Base-by-base conservation (phyloP, 2,113 vertebrate genomes). In the Nycticryphes semicollaris region DNA sequence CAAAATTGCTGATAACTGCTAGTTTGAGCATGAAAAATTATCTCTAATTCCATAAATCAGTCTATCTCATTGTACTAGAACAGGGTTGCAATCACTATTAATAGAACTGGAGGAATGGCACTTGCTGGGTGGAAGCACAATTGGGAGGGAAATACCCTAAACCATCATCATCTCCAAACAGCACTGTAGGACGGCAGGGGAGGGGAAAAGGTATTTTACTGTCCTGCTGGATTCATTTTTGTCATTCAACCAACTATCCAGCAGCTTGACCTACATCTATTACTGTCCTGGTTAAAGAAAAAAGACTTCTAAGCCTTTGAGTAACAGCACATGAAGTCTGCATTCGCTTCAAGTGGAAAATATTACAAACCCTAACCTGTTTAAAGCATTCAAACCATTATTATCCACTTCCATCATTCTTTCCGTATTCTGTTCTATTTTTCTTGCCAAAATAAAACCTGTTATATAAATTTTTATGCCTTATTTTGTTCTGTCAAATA, bases 331-430 rank as follows among this genome's bases (percentile, higher is more conserved):
- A 69, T 3, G 33, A 94, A 84, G 10, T 39, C 64, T 84, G 25
- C 27, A 84, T 56, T 81, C 35, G 72, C 33, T 86, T 84, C 27
- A 51, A 56, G 25, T 39, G 83, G 94, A 96, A 95, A 95, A 81
- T 39, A 84, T 87, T 54, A 41, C 30, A 60, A 90, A 74, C 12
- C 18, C 27, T 59, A 81, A 90, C 60, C 83, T 92, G 72, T 45
- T 96, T 92, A 86, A 96, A 90, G 41, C 68, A 84, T 92, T 81
- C 72, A 93, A 85, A 75, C 47, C 19, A 60, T 84, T 86, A 84
- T 53, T 83, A 54, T 51, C 64, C 53, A 31, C 37, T 92, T 75
- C 28, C 48, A 75, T 75, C 50, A 84, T 68, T 81, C 75, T 60
- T 89, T 84, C 82, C 79, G n/a, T 47, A 75, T 64, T 86, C 59